Base-by-base conservation (phyloP, 2,888 invertebrate species). In the Buathra laborator region DNA sequence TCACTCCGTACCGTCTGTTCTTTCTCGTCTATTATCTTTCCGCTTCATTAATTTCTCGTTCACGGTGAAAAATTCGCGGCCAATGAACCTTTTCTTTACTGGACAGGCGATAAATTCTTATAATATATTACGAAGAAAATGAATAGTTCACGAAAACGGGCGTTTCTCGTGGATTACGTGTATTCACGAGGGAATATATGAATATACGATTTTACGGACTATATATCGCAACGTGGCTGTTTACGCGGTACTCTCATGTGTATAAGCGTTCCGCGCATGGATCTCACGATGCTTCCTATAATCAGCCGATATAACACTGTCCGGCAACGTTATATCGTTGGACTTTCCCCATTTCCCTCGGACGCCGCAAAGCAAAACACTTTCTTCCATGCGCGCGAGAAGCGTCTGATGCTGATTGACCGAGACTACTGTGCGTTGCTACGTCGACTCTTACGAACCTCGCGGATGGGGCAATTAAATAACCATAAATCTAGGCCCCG, bases 381-480 rank as follows among this genome's bases (percentile, higher is more conserved):
- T 86, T 86, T 87, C 87, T 84, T 87, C 78, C 83, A 16, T n/a
- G 51, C 46, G 66, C 70, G 67, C 64, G 46, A 74, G 80, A 68
- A 59, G 64, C 64, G 74, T 79, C 79, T 66, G 70, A 80, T 53
- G 75, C 70, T 75, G 74, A 76, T 56, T 19, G 77, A 76, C 71
- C 78, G 78, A 79, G 71, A 62, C 62, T 29, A 59, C 32, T 72
- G 44, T 19, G 32, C 48, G 46, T 51, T 48, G 37, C 37, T 37
- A 37, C 37, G 37, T 64, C 64, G 48, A 19, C 19, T 37, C 51
- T 48, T 59, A 46, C 66, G 59, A 59, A n/a, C 19, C 81, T 83
- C 75, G 59, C 85, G 83, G 83, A 86, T 81, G 81, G 29, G 43
- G 78, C 83, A 88, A 89, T 89, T 88, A 86, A 88, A 88, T 88